Base-by-base conservation (phyloP, 2,113 vertebrate species). In the Brachirus orientalis region DNA sequence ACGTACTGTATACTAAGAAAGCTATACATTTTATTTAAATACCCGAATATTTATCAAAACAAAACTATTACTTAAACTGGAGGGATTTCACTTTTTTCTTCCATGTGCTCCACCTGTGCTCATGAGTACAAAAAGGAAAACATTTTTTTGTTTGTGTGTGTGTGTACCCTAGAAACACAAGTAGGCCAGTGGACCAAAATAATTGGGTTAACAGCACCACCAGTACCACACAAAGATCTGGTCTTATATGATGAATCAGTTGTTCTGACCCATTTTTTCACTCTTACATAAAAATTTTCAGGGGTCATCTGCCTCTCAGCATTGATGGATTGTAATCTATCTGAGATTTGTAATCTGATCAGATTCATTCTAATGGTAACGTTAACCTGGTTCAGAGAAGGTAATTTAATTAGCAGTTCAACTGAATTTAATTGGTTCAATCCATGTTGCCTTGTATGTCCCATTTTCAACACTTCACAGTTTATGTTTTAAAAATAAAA, bases 221-320 rank as follows among this genome's bases (percentile, higher is more conserved):
- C 7, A 44, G 6, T 1, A 3, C 3, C 0, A 22, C 10, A 54
- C 10, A 38, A 38, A 48, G 14, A 11, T 35, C 54, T 5, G 0
- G 0, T 28, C 28, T 40, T 50, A 38, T 17, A n/a, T 19, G n/a
- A 8, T 2, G 17, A 10, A 19, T 13, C n/a, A 43, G 10, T 43
- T 45, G 28, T 9, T 10, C n/a, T 52, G 55, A 72, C 68, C 77
- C 12, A 77, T 19, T 69, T 79, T 57, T 14, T 10, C 18, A 14
- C 0, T 4, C 11, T n/a, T n/a, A 13, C 2, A 13, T 33, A 3
- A 11, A 10, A 17, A 18, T 16, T 7, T 52, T 60, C 14, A 10
- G 7, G 0, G 8, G 46, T 54, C 12, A n/a, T 13, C 18, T 14
- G 40, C 12, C 3, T 18, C 10, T 48, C 33, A 13, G 33, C 6